Conservation (phyloP, 2,888 invertebrate species). For the Ernsta delagoae region DNA sequence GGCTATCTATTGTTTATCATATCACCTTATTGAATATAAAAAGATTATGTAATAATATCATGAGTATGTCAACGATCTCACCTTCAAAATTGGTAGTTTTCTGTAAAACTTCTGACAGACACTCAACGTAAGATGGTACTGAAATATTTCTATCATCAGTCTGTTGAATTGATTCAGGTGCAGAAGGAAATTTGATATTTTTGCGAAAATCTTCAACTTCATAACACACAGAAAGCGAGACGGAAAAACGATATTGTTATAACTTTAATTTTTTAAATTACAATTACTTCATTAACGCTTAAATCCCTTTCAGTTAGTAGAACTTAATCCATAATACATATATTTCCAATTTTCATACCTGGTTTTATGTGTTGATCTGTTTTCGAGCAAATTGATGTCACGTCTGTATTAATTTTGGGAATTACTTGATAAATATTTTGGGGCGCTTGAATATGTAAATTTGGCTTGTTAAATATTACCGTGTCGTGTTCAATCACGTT, state of each 20-base stretch:
- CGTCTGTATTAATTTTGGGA: slow-evolving; percentile 44
- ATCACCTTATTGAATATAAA: no score
- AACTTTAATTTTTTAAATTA: no score
- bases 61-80: not conserved
- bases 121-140: slow-evolving; percentile 61
- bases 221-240: not conserved
- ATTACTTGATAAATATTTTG: slow-evolving; percentile 33
- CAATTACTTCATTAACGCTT: no score
- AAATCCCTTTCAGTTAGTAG: no score
- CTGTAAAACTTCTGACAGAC: slow-evolving; percentile 66
- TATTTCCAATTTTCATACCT: slow-evolving; percentile 38
- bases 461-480: slow-evolving; percentile 31
- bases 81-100: slow-evolving; percentile 67
- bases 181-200: slow-evolving; percentile 47
- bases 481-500: slow-evolving; percentile 30
- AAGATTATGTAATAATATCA: no score
- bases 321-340: no score
- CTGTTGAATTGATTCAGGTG: slow-evolving; percentile 36
- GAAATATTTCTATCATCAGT: slow-evolving; percentile 36
- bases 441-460: slow-evolving; percentile 11
- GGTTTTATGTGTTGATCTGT: slow-evolving; percentile 32
- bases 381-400: slow-evolving; percentile 9
- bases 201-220: slow-evolving; percentile 46
- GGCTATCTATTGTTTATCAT: no score
- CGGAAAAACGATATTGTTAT: no score